Evolutionary conservation across 1,140 invertebrate genomes (phyloP).

Genomic region (Andricus grossulariae): DNA sequence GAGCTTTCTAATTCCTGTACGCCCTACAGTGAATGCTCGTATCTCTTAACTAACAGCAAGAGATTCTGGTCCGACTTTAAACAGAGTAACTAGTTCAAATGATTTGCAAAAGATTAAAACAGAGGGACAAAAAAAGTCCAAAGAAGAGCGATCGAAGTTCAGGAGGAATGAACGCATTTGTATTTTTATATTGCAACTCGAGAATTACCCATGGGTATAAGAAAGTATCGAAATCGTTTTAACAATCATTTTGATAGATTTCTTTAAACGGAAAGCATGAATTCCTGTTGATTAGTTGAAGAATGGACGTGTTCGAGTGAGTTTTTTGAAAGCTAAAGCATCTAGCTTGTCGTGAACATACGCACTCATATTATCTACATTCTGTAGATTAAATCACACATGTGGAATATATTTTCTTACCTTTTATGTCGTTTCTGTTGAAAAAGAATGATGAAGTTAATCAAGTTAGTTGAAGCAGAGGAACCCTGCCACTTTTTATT

Average conservation of each 20-base stretch:
- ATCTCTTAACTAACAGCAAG: constrained; percentile 5
- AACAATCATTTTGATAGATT: not conserved
- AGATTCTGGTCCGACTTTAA: constrained; percentile 21
- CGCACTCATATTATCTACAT: not conserved
- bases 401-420: constrained; percentile 17
- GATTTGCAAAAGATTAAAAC: not conserved
- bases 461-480: not conserved
- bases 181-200: constrained; percentile 25
- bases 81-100: not conserved
- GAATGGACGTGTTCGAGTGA: not conserved
- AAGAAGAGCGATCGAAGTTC: constrained; percentile 5
- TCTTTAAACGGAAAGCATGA: constrained; percentile 2
- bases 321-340: not conserved
- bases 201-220: not conserved
- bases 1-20: not conserved
- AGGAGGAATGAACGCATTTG: constrained; percentile 21
- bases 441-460: not conserved
- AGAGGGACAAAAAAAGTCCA: not conserved
- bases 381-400: not conserved
- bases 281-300: not conserved
- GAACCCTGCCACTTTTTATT: not conserved
- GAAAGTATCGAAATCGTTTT: constrained; percentile 1
- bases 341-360: not conserved
- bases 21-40: not conserved
- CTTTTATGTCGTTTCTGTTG: constrained; percentile 8